Percentiles rank a stretch among this genome's conserved stretches.
phyloP scores from a whole-genome alignment of 2,797 vertebrate species.

The Pempheris klunzingeri region DNA sequence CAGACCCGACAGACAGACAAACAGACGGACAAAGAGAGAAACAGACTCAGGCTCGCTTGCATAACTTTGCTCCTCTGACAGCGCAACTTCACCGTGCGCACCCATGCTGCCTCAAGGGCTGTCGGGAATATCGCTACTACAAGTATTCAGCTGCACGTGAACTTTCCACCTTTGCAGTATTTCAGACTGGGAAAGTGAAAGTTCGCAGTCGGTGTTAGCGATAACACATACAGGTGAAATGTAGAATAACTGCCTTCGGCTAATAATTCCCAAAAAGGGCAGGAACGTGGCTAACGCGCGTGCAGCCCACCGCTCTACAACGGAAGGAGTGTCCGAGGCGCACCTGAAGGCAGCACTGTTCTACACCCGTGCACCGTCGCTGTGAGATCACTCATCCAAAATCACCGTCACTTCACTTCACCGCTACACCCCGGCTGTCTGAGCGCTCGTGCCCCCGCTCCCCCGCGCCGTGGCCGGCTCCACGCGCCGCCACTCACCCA shows the following conservation, averaged over 20 bases:
- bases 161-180: background rate
- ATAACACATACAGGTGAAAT: background rate
- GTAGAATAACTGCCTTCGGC: background rate
- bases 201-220: rapidly evolving
- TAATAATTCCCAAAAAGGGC: rapidly evolving
- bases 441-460: background rate
- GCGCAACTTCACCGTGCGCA: conserved; percentile 50
- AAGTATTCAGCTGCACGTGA: conserved; percentile 13
- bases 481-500: background rate
- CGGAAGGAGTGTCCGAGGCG: conserved; percentile 59
- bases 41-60: conserved; percentile 38
- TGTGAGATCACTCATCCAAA: conserved; percentile 79
- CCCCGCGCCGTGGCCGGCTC: background rate
- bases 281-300: background rate
- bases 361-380: conserved; percentile 53
- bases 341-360: conserved; percentile 72
- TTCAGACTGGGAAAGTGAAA: background rate
- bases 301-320: background rate
- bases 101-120: conserved; percentile 33
- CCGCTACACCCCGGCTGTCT: background rate
- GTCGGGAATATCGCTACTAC: background rate
- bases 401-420: conserved; percentile 78
- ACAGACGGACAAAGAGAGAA: background rate
- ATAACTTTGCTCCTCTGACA: conserved; percentile 64
- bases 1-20: background rate